These are phyloP conservation scores for Labeo catla DNA, from an alignment of 2,113 vertebrate species.

Conservation along the genomic window DNA sequence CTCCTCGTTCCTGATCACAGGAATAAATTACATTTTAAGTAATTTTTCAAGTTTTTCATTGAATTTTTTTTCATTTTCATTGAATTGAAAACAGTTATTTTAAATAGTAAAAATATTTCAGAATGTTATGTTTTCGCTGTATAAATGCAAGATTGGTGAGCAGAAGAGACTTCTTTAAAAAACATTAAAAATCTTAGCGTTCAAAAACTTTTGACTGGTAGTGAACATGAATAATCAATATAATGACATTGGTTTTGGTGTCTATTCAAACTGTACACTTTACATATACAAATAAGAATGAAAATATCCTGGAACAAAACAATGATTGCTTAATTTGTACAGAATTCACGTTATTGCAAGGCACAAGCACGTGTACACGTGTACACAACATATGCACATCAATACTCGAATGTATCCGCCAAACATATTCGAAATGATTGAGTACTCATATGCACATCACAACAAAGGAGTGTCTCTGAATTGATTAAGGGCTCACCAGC, in stretches of 20 bases:
- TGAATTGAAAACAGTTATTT: no score
- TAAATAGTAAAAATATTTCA: no score
- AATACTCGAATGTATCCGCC: constrained; percentile 8
- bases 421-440: constrained; percentile 10
- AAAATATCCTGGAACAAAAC: not conserved
- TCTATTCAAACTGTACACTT: not conserved
- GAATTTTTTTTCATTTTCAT: no score
- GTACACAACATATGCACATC: not conserved
- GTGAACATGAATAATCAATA: not conserved
- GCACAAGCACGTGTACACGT: not conserved
- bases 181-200: no score
- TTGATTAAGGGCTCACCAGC: constrained; percentile 32
- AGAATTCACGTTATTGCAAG: not conserved
- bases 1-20: no score
- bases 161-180: no score
- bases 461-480: constrained; percentile 29
- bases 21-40: no score
- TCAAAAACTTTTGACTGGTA: no score
- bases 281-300: not conserved
- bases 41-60: no score
- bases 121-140: no score
- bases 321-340: not conserved
- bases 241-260: not conserved
- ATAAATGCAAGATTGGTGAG: no score
- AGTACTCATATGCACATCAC: constrained; percentile 20